Evolutionary conservation across 2,113 vertebrate species (phyloP), one percentile per base, ranked within the genome.

Genomic region (Crotalus viridis): DNA sequence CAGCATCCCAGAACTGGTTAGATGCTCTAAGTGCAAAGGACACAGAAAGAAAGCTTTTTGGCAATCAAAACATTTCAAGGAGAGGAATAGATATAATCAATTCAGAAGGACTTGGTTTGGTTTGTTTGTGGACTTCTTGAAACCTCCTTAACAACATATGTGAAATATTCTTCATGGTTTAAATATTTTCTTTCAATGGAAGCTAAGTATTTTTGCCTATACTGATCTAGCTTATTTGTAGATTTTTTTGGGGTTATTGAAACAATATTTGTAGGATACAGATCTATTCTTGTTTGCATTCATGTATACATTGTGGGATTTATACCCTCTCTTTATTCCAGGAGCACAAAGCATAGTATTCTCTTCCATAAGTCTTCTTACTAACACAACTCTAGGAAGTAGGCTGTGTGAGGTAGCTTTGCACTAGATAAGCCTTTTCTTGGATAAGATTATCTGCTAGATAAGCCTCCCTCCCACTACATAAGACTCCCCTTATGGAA

Each of bases 11-110:
- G 93, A 93, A 94, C 33, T 96, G 81, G 51, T 90, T 91, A 93
- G 91, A 93, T 85, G n/a, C 57, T 94, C 92, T 61, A 85, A 95
- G 94, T 95, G 85, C 93, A 97, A 97, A 96, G 94, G 64, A 52
- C 81, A 96, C 74, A 56, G 94, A 96, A 85, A 56, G 94, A 96
- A 85, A 95, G 95, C 95, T 97, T 97, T 94, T 97, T 97, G 94
- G 95, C 91, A 96, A 96, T 96, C 94, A 96, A 95, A 96, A 85
- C 92, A 95, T 93, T 93, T 95, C 93, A 95, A 95, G 90, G 87
- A 90, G 87, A 89, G 54, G 46, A 85, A 26, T 28, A 92, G 91
- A 96, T 90, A 90, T 95, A 52, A 94, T 94, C 95, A 95, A 96
- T 94, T 94, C 87, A 94, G 89, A 51, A 85, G 9, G 46, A 43